Evolutionary conservation across 2,888 invertebrate species (phyloP).

Genomic region (Iselma pallidipennis): DNA sequence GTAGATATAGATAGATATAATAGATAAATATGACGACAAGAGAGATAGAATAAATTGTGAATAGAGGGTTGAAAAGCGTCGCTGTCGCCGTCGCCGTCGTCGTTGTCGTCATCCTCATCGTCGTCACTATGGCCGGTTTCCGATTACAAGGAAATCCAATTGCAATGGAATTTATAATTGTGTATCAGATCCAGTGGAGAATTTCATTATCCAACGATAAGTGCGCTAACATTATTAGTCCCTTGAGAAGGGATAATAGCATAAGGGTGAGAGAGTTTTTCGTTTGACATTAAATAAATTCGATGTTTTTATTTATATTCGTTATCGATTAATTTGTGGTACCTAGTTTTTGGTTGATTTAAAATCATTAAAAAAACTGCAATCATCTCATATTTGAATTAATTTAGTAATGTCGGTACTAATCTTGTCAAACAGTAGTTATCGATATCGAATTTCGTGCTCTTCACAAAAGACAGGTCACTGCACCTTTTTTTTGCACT

Average conservation of each 20-base stretch:
- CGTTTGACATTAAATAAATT: neutral
- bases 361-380: neutral
- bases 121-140: conserved; percentile 37
- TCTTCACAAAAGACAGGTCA: neutral
- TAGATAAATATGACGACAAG: conserved; percentile 14
- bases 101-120: neutral
- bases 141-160: conserved; percentile 49
- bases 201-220: conserved; percentile 45
- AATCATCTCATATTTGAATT: neutral
- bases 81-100: neutral
- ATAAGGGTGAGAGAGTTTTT: neutral
- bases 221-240: conserved; percentile 34
- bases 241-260: conserved; percentile 5
- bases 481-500: neutral
- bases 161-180: conserved; percentile 52
- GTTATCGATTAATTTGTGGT: neutral
- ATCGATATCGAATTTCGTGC: neutral
- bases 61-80: conserved; percentile 21
- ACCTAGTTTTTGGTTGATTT: neutral
- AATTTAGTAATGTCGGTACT: neutral
- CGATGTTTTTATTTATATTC: neutral
- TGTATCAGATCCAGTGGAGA: conserved; percentile 44
- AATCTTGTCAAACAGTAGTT: neutral
- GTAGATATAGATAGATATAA: too few species aligned
- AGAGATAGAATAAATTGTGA: conserved; percentile 19